Evolutionary conservation across 2,113 vertebrate genomes (phyloP), one percentile per base, ranked within the genome.

Genomic region (Gopherus evgoodei): DNA sequence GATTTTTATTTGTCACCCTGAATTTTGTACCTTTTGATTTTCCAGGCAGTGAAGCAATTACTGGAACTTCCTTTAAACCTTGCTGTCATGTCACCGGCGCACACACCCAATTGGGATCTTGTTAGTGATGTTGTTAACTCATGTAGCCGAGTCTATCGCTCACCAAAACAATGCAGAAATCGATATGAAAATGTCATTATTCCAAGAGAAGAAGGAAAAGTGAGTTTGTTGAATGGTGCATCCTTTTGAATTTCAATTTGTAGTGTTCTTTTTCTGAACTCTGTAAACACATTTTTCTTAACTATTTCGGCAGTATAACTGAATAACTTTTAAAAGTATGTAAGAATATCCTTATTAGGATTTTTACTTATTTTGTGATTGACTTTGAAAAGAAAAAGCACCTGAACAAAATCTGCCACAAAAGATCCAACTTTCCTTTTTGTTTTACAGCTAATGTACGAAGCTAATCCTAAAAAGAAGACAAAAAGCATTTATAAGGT

Each of bases 401-500:
- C 53, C 93, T 97, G 97, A 97, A 97, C 97, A 96, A 97, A 97
- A 90, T 97, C 96, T 96, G 96, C 96, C 95, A 96, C 97, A 96
- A 95, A 97, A 96, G 96, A 98, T 97, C 97, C 97, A 97, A 98
- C 97, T 98, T 97, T 98, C 96, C 97, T 97, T 98, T 95, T 97
- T 98, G 97, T 97, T 97, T 97, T 95, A 89, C 97, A 99, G 99
- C 96, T 99, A 98, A 98, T 99, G 96, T 99, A 99, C 97, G 99
- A 99, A 96, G 98, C 99, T 83, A 99, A 99, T 97, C 99, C 99
- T 94, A 99, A 99, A 98, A 99, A 99, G 98, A 99, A 99, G 98
- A 99, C 99, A 94, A 99, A 99, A 98, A 99, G 99, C 98, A 99
- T 99, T 96, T 99, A 99, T 97, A 99, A 99, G 99, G 99, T 99